Conservation (phyloP, 2,113 vertebrate species). For the Axis porcinus region DNA sequence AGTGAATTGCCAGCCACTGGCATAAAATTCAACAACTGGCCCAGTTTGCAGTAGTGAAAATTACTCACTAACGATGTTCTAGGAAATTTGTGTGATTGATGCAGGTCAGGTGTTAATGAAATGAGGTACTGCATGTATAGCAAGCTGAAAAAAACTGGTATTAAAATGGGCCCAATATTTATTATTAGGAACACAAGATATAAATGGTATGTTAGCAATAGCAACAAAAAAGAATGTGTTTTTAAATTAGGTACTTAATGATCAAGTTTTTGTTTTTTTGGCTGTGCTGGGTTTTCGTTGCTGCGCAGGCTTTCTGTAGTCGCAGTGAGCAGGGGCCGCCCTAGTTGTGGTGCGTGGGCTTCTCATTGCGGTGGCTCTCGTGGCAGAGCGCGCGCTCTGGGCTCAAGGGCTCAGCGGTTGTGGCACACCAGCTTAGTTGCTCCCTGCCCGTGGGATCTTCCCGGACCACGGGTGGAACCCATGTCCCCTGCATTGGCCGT, state of each 20-base stretch:
- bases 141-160: background rate
- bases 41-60: background rate
- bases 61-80: background rate
- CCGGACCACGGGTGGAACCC: background rate
- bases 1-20: background rate
- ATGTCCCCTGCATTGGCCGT: background rate
- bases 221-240: background rate
- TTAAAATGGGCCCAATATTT: background rate
- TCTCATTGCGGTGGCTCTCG: background rate
- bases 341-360: background rate
- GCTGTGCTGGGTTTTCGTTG: background rate
- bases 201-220: background rate
- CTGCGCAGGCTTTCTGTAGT: rapidly evolving
- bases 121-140: background rate
- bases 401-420: background rate
- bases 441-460: background rate
- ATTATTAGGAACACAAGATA: background rate
- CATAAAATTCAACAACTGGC: background rate
- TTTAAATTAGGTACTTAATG: background rate
- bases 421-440: background rate
- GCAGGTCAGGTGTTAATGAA: background rate
- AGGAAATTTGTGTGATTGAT: background rate
- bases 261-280: background rate
- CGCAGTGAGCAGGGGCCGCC: background rate
- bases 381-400: background rate